Percentiles rank a stretch among this genome's conserved stretches.
Conservation (phyloP, 2,113 vertebrate genomes). For the Oenanthe melanoleuca region DNA sequence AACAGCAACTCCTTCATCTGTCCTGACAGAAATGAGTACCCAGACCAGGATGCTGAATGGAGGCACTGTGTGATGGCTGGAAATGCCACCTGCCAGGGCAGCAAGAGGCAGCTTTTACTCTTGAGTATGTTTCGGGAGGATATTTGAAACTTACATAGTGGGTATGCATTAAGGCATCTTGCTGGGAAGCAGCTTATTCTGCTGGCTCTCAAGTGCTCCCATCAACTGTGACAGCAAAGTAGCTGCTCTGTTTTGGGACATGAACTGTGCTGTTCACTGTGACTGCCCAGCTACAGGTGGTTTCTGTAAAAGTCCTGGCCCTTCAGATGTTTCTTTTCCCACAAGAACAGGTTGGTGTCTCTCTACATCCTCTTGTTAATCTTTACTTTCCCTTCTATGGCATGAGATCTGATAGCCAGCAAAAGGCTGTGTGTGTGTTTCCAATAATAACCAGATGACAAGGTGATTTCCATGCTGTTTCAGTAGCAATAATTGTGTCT, state of each 20-base stretch:
- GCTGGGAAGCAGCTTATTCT: not conserved
- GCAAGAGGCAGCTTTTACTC: not conserved
- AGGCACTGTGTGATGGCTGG: not conserved
- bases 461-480: not conserved
- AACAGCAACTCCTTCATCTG: not conserved
- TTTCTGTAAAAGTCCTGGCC: not conserved
- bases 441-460: not conserved
- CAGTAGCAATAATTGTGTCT: rapidly evolving
- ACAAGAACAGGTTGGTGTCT: not conserved
- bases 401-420: not conserved
- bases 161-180: not conserved
- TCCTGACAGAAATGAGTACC: not conserved
- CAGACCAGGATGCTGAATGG: not conserved
- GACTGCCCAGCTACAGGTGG: not conserved
- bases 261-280: rapidly evolving
- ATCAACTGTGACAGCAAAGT: rapidly evolving
- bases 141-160: not conserved
- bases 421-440: not conserved
- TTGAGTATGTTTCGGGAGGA: not conserved
- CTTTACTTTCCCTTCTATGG: not conserved
- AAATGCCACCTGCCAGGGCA: not conserved
- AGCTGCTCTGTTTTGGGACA: not conserved
- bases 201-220: not conserved
- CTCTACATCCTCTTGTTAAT: not conserved
- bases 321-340: not conserved